Base-by-base conservation (phyloP, 1,140 invertebrate genomes). In the Vanessa atalanta region DNA sequence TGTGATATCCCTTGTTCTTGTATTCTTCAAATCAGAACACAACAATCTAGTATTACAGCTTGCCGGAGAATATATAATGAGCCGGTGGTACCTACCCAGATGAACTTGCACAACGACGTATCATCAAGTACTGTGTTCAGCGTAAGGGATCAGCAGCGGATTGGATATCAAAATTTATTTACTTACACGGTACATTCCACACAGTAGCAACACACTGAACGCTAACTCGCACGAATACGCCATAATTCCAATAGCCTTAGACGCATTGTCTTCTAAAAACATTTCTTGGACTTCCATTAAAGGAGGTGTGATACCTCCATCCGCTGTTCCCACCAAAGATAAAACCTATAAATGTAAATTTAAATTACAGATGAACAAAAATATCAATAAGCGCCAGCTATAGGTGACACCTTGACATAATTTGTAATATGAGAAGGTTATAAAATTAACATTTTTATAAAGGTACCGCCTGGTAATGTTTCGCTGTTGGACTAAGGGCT, bases 171-270 rank as follows among this genome's bases (percentile, higher is more conserved):
- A 53, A 64, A 37, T 63, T 37, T 20, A 61, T 51, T 48, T 76
- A 75, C 79, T 75, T 72, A 89, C 87, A 73, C 86, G 74, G 72
- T 87, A 84, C 20, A 88, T 77, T 53, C 76, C 87, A 57, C 78
- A 81, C 9, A 89, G 65, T 5, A 88, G 67, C 2, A 88, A 15
- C 12, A 81, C 71, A 60, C 78, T 87, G 50, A 84, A 86, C 0
- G 67, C 73, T 14, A 87, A 53, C 57, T 89, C 86, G 0, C 73
- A 69, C 2, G 77, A 55, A 67, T 87, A 87, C 8, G 81, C 81
- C 7, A 88, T 50, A 9, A 87, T 75, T 1, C 84, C 81, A 5
- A 80, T 71, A 1, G 83, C 65, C 47, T 82, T 83, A 1, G 86
- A 84, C 1, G 64, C 77, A 11, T 83, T 73, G 12, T 85, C 85